phyloP scores from a whole-genome alignment of 1,140 invertebrate genomes.

The Lerema accius region DNA sequence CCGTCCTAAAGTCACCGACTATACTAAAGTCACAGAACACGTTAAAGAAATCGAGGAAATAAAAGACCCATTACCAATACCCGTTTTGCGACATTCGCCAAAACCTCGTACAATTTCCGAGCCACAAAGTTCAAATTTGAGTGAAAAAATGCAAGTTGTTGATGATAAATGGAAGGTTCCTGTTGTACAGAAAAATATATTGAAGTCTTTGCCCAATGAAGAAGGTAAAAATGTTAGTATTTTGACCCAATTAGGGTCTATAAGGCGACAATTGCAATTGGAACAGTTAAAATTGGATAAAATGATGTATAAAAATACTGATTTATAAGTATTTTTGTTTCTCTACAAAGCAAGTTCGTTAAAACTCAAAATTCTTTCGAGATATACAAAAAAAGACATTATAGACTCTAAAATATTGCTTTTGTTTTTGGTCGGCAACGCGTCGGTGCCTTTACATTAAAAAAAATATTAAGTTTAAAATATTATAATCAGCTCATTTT shows the following conservation, averaged over 20 bases:
- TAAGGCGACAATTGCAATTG: slow-evolving; percentile 82
- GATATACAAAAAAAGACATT: no score
- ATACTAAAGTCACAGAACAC: no score
- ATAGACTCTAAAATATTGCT: no score
- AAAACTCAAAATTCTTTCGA: no score
- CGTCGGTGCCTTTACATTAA: no score
- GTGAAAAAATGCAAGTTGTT: slow-evolving; percentile 78
- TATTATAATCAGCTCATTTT: no score
- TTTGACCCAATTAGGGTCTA: slow-evolving; percentile 84
- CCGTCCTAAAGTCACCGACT: no score
- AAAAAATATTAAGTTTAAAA: no score
- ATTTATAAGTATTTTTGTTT: no score
- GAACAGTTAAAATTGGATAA: slow-evolving; percentile 83
- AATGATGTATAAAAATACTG: slow-evolving; percentile 53
- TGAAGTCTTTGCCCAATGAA: slow-evolving; percentile 75
- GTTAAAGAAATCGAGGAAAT: slow-evolving; percentile 24
- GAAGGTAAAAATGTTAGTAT: slow-evolving; percentile 80
- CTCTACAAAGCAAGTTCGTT: no score
- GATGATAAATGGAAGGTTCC: slow-evolving; percentile 84
- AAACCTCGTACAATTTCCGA: slow-evolving; percentile 47
- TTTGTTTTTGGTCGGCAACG: no score
- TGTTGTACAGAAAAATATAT: slow-evolving; percentile 83
- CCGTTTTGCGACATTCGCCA: slow-evolving; percentile 82
- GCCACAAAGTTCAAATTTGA: slow-evolving; percentile 50
- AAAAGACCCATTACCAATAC: slow-evolving; percentile 75